These are phyloP conservation scores for Mythimna ferrago DNA, from an alignment of 2,888 invertebrate species.

Conservation along the genomic window DNA sequence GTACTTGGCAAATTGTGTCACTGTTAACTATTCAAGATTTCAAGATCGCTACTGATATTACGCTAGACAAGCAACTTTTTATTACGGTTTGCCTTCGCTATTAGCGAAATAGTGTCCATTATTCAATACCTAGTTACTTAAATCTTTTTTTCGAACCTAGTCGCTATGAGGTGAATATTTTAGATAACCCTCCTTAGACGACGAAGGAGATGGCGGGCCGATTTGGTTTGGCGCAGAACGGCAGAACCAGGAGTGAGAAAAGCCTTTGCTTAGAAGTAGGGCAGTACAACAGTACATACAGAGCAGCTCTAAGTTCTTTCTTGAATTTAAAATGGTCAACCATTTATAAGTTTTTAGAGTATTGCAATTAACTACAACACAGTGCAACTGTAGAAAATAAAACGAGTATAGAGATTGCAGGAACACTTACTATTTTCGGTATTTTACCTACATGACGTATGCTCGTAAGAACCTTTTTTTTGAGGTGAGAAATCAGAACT, in stretches of 20 bases:
- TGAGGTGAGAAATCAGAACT: too few relatives aligned
- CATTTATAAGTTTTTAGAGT: not conserved
- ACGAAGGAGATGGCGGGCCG: not conserved
- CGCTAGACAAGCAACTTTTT: slow-evolving; percentile 47
- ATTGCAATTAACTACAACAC: too few relatives aligned
- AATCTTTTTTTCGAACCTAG: not conserved
- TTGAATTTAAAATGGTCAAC: not conserved
- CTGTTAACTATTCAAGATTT: slow-evolving; percentile 50
- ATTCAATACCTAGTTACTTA: not conserved
- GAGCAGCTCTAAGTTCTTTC: not conserved
- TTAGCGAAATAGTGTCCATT: not conserved
- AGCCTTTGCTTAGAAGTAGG: not conserved
- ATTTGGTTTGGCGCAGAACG: not conserved
- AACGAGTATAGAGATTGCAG: not conserved
- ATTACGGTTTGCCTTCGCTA: slow-evolving; percentile 6
- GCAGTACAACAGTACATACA: not conserved
- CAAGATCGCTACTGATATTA: slow-evolving; percentile 51
- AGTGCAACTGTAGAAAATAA: not conserved
- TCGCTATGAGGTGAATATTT: not conserved
- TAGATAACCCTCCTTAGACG: not conserved
- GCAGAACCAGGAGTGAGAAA: too few relatives aligned
- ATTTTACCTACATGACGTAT: too few relatives aligned
- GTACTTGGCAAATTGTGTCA: slow-evolving; percentile 52
- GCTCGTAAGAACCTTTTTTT: too few relatives aligned
- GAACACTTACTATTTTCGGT: too few relatives aligned